A percentile compares a stretch with the other conserved stretches of the same genome.
Evolutionary conservation across 64 coral and sea anemone genomes (phyloP).

Genomic region (Pocillopora verrucosa): DNA sequence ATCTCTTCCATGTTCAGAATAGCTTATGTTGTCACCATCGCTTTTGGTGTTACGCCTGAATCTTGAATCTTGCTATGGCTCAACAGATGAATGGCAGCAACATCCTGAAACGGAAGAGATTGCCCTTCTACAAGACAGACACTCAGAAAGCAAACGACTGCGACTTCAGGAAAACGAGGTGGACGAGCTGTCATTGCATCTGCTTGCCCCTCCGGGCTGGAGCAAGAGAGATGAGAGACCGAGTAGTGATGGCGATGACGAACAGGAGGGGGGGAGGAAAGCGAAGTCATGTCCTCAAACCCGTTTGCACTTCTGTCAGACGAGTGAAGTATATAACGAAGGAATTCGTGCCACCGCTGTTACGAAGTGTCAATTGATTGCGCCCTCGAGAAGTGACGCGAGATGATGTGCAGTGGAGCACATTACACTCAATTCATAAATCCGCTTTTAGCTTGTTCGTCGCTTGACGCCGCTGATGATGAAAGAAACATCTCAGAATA

Average conservation of each 20-base stretch:
- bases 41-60: too few relatives aligned
- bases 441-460: not conserved
- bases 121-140: constrained; percentile 48
- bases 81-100: constrained; percentile 50
- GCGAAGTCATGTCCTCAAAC: constrained; percentile 48
- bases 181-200: constrained; percentile 16
- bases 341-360: not conserved
- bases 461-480: not conserved
- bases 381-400: not conserved
- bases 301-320: constrained; percentile 60
- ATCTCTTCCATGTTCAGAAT: too few relatives aligned
- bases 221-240: constrained; percentile 15
- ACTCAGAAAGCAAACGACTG: constrained; percentile 22
- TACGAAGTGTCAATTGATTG: not conserved
- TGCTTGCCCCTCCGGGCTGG: not conserved
- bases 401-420: not conserved
- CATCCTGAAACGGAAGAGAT: constrained; percentile 48
- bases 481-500: not conserved
- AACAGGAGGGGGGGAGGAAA: constrained; percentile 33
- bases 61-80: not conserved
- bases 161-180: constrained; percentile 7
- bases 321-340: constrained; percentile 7
- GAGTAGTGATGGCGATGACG: constrained; percentile 38
- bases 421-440: not conserved
- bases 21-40: too few relatives aligned